Evolutionary conservation across 2,797 vertebrate genomes (phyloP).

Genomic region (Tympanoctomys barrerae): DNA sequence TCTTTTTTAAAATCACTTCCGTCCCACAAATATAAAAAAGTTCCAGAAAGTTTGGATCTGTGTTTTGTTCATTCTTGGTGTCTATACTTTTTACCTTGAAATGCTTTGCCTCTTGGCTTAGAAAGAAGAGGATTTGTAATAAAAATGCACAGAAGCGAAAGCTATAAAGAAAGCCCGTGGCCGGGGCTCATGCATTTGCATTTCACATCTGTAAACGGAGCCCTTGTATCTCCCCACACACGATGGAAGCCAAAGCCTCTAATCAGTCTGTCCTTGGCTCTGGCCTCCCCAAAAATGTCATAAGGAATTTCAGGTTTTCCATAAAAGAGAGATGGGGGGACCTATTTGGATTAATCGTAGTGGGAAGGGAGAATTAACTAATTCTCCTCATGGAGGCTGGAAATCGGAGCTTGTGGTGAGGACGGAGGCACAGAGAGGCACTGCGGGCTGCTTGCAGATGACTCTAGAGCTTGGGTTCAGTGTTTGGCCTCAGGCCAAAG

Average conservation of each 20-base stretch:
- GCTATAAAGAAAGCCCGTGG: constrained; percentile 40
- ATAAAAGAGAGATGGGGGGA: constrained; percentile 36
- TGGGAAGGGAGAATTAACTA: constrained; percentile 58
- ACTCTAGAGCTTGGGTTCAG: constrained; percentile 69
- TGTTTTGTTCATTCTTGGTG: constrained; percentile 69
- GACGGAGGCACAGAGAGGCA: constrained; percentile 60
- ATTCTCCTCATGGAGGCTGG: constrained; percentile 27
- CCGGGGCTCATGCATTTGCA: constrained; percentile 52
- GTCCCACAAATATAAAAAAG: neutral
- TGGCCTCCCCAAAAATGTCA: constrained; percentile 31
- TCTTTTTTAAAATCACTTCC: constrained; percentile 28
- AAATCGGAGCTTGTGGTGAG: constrained; percentile 69
- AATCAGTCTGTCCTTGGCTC: constrained; percentile 42
- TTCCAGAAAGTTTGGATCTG: constrained; percentile 46
- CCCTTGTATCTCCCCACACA: neutral
- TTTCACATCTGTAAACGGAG: constrained; percentile 64
- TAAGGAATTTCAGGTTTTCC: constrained; percentile 48
- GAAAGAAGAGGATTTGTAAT: constrained; percentile 39
- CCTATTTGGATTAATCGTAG: constrained; percentile 63
- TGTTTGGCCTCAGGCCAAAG: constrained; percentile 86
- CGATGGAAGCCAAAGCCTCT: constrained; percentile 51
- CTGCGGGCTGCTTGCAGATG: constrained; percentile 65
- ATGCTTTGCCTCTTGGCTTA: constrained; percentile 44
- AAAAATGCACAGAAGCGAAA: constrained; percentile 11
- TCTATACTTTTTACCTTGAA: constrained; percentile 55